Evolutionary conservation across 2,797 vertebrate species (phyloP), one percentile per base, ranked within the genome.

Genomic region (Sebastolobus alascanus): DNA sequence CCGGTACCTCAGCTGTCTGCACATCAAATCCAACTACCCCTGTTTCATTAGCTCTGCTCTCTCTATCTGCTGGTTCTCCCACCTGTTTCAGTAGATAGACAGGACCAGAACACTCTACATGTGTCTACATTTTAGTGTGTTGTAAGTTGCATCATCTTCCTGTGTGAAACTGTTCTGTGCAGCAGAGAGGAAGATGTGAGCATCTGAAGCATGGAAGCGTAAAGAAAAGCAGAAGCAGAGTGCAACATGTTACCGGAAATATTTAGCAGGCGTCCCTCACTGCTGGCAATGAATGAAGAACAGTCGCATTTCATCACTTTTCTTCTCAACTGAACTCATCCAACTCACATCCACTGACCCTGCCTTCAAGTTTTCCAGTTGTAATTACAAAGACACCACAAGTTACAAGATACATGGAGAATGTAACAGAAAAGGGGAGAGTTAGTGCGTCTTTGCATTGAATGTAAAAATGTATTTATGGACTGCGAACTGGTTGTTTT

Each of bases 211-310:
- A 72, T 82, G 71, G 50, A 54, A 59, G 54, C 4, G 22, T 75
- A 52, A 25, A 85, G 61, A 87, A 84, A 91, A 92, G 87, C 80
- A 90, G 86, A 92, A 92, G 80, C 38, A 75, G 33, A 75, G 65
- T 35, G 60, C 56, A 82, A 80, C 50, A 69, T 60, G 71, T 40
- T 56, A 77, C 84, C 85, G 85, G 90, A 93, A 94, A 73, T 88
- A 79, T 73, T 70, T 73, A 77, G 66, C 58, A 54, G 63, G 68
- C 87, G 87, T 90, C 85, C 90, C 74, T 63, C 27, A 25, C 55
- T 43, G 64, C 58, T 12, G 14, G 25, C 18, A 14, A 55, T 61
- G 35, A 50, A 52, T 31, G 56, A 67, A 59, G 67, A 68, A 46
- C 54, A 31, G 14, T 35, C 4, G 35, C 31, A 31, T 3, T 58